Percentiles rank a stretch among this genome's conserved stretches.
Evolutionary conservation across 2,888 invertebrate genomes (phyloP).

Genomic region (Agonum fuliginosum): DNA sequence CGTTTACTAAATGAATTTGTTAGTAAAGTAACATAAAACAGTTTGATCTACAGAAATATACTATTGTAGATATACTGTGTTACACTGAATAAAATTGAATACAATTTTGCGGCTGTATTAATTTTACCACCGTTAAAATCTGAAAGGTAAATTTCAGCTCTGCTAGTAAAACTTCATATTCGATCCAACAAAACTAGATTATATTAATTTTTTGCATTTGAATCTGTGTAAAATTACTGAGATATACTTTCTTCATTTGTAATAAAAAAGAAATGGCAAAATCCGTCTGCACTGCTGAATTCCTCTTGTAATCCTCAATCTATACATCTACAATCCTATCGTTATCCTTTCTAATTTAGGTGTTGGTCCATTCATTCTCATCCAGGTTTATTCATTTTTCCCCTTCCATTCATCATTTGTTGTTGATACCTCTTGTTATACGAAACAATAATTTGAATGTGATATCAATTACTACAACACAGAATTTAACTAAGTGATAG

Average conservation of each 20-base stretch:
- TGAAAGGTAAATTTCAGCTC: too few species aligned
- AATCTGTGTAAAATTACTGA: background rate
- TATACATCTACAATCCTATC: slow-evolving; percentile 6
- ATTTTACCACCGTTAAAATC: too few species aligned
- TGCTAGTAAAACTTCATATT: too few species aligned
- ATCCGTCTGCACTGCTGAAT: slow-evolving; percentile 28
- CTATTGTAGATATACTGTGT: too few species aligned
- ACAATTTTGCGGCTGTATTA: too few species aligned
- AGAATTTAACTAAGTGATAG: slow-evolving; percentile 45
- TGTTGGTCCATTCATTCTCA: slow-evolving; percentile 34
- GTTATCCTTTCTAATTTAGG: slow-evolving; percentile 8
- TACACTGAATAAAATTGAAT: too few species aligned
- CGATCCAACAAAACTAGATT: background rate
- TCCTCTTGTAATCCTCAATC: background rate
- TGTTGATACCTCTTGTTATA: slow-evolving; percentile 45
- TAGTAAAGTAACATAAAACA: too few species aligned
- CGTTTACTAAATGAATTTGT: too few species aligned
- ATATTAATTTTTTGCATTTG: background rate
- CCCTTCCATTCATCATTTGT: slow-evolving; percentile 33
- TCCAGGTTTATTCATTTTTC: slow-evolving; percentile 18
- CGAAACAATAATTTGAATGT: slow-evolving; percentile 45
- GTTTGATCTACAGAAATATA: too few species aligned
- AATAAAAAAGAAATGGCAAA: background rate
- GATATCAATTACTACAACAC: slow-evolving; percentile 38
- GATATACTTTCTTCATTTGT: background rate